phyloP scores from a whole-genome alignment of 2,888 invertebrate species.

The Trichogramma dendrolimi region DNA sequence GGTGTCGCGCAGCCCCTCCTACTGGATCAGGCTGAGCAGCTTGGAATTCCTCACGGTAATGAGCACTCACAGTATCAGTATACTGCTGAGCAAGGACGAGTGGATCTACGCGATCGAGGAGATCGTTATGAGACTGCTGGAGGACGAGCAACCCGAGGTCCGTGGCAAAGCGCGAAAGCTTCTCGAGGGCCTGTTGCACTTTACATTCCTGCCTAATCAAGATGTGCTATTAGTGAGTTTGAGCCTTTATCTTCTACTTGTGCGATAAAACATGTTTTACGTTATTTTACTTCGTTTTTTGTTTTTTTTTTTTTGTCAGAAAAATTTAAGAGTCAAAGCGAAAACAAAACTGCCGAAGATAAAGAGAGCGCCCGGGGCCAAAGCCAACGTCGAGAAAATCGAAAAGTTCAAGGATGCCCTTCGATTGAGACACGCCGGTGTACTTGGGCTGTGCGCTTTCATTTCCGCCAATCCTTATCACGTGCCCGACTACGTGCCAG shows the following conservation, averaged over 20 bases:
- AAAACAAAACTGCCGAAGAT: slow-evolving; percentile 49
- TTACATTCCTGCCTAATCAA: slow-evolving; percentile 68
- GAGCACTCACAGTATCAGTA: slow-evolving; percentile 69
- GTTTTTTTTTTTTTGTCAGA: too few relatives aligned
- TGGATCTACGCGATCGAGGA: slow-evolving; percentile 60
- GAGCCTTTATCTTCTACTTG: not conserved
- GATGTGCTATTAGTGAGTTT: slow-evolving; percentile 57
- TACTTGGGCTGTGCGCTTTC: slow-evolving; percentile 83
- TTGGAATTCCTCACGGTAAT: slow-evolving; percentile 68
- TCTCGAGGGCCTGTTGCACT: slow-evolving; percentile 81
- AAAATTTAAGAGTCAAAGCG: slow-evolving; percentile 44
- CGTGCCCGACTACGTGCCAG: slow-evolving; percentile 72
- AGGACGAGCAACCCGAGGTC: slow-evolving; percentile 74
- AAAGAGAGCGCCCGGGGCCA: slow-evolving; percentile 26
- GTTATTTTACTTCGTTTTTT: not conserved
- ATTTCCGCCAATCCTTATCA: slow-evolving; percentile 85
- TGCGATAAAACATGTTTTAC: not conserved
- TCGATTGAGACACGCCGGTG: slow-evolving; percentile 73
- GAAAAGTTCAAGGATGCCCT: slow-evolving; percentile 42
- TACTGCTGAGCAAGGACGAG: slow-evolving; percentile 55
- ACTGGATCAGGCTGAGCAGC: slow-evolving; percentile 66
- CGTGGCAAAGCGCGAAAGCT: slow-evolving; percentile 77
- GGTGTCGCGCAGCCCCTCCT: slow-evolving; percentile 56
- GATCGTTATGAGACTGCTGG: slow-evolving; percentile 65
- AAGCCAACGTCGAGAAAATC: slow-evolving; percentile 16